A percentile compares a stretch with the other conserved stretches of the same genome.
These are phyloP conservation scores for Goniozus legneri DNA, from an alignment of 1,140 invertebrate species.

Conservation along the genomic window DNA sequence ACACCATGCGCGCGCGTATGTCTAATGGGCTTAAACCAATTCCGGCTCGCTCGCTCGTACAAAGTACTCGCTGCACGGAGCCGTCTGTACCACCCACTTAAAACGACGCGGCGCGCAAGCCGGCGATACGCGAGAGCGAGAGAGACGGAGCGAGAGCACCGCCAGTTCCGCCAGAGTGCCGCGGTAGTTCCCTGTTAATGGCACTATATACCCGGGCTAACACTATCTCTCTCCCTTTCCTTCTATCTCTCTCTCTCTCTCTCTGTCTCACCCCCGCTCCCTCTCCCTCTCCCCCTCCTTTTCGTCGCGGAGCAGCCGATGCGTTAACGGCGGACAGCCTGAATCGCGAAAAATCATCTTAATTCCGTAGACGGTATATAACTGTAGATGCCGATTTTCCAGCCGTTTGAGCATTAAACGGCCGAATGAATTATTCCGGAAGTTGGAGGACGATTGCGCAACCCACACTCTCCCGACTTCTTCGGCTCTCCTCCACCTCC, in stretches of 20 bases:
- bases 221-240: background rate
- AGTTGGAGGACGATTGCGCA: too few relatives aligned
- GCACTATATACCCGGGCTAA: too few relatives aligned
- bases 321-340: too few relatives aligned
- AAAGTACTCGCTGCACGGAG: slow-evolving; percentile 29
- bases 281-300: background rate
- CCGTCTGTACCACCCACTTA: slow-evolving; percentile 34
- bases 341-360: too few relatives aligned
- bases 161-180: background rate
- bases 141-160: background rate
- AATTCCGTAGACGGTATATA: too few relatives aligned
- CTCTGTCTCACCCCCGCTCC: background rate
- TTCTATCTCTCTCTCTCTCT: slow-evolving; percentile 1
- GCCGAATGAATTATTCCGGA: too few relatives aligned
- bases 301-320: too few relatives aligned
- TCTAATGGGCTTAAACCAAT: slow-evolving; percentile 33
- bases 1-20: slow-evolving; percentile 21
- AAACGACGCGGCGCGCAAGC: slow-evolving; percentile 25
- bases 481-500: too few relatives aligned
- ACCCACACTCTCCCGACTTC: too few relatives aligned
- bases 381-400: too few relatives aligned
- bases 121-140: slow-evolving; percentile 18
- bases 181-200: slow-evolving; percentile 22
- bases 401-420: too few relatives aligned
- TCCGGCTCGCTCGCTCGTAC: slow-evolving; percentile 21